Base-by-base conservation (phyloP, 2,113 vertebrate genomes). In the Microcebus griseorufus region DNA sequence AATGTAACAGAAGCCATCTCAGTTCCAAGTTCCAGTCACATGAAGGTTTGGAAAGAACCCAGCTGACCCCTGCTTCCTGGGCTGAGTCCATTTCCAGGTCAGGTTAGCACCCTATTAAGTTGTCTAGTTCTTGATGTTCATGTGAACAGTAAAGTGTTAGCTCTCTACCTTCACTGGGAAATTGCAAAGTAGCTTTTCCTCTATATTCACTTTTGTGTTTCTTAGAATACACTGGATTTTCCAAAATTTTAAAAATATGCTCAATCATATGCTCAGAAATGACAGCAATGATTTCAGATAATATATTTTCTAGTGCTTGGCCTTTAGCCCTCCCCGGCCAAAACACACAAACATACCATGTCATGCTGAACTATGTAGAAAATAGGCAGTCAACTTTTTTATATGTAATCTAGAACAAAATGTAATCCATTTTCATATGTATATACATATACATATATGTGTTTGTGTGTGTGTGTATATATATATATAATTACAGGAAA, bases 401-500 rank as follows among this genome's bases (percentile, higher is more conserved):
- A 64, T 29, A 64, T 64, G 62, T 64, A 64, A 64, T 64, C 27
- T 25, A 64, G 25, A 29, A 29, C 25, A 64, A 29, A 58, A 58
- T 58, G 55, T 58, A 22, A 58, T 58, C 20, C 55, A 58, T 7
- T 58, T 58, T 58, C 22, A 7, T 22, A 60, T 8, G 25, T 85
- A 39, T 5, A 23, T n/a, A 75, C 23, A 45, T 62, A 60, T 17
- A 32, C 25, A 69, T 39, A 67, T 20, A 10, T 32, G 12, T 25
- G 39, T 72, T 25, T 20, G 13, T 48, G 27, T 17, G 60, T 62
- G 7, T 65, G 27, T 17, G 60, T 62, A 2, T 65, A 51, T 20
- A 75, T 39, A 96, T 67, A 82, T 78, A 23, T 79, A 94, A 94
- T 58, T 79, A 37, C 4, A n/a, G 23, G 29, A 88, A 83, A 96